Evolutionary conservation across 2,888 invertebrate genomes (phyloP).

Genomic region (Tridacna gigas): DNA sequence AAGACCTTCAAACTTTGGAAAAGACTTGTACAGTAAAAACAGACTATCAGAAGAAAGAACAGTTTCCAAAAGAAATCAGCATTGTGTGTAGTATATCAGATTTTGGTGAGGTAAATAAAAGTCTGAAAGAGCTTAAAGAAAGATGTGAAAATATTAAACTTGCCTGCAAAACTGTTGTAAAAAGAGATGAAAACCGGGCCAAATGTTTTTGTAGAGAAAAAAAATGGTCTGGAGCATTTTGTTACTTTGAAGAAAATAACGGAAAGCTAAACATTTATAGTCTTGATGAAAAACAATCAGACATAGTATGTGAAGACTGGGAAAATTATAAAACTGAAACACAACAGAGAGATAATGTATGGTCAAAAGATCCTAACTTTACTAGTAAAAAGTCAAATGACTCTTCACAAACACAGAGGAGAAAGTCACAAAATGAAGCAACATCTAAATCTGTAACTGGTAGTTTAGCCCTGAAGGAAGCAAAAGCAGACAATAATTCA

Average conservation of each 20-base stretch:
- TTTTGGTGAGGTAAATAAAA: background rate
- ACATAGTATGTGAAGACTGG: conserved; percentile 11
- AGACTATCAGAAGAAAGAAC: background rate
- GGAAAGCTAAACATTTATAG: conserved; percentile 11
- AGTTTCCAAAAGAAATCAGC: background rate
- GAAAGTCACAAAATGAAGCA: too few relatives aligned
- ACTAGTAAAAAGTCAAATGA: too few relatives aligned
- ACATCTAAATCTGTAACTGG: too few relatives aligned
- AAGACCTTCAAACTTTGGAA: background rate
- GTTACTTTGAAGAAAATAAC: background rate
- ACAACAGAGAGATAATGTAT: too few relatives aligned
- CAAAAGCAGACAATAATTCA: too few relatives aligned
- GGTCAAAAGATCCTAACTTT: too few relatives aligned
- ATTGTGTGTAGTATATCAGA: background rate
- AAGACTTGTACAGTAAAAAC: background rate
- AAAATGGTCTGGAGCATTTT: conserved; percentile 1
- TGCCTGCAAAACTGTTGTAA: background rate
- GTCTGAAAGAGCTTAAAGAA: conserved; percentile 7
- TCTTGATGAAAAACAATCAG: background rate
- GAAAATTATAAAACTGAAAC: background rate
- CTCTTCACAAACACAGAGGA: too few relatives aligned
- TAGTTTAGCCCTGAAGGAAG: too few relatives aligned
- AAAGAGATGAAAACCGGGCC: background rate
- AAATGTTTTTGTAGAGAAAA: background rate
- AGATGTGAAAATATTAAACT: background rate